Base-by-base conservation (phyloP, 2,797 vertebrate species). In the Protosalanx chinensis region DNA sequence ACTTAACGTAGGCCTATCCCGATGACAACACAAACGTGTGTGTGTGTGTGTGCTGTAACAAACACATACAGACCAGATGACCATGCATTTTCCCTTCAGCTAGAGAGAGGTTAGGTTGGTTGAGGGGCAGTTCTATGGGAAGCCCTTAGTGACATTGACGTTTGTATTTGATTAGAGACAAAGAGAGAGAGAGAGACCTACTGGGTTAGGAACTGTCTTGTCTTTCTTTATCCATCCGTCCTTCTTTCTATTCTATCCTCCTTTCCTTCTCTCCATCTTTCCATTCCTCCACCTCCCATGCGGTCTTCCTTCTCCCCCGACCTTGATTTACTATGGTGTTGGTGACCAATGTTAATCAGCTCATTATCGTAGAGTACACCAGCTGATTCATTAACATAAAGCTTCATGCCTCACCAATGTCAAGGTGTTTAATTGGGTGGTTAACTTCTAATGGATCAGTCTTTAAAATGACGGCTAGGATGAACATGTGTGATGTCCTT, bases 381-480 rank as follows among this genome's bases (percentile, higher is more conserved):
- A 18, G 59, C 57, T 60, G 71, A 80, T 81, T 76, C 18, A 72
- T 82, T 72, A 81, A 62, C 51, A 59, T 81, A 78, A 76, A 46
- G 8, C 10, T 46, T 30, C 1, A 69, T 71, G 53, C 46, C 32
- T 74, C 60, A 60, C 64, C 79, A 86, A 82, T 71, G 64, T 79
- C 68, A 8, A 56, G 29, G 35, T 68, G 51, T 64, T 75, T 79
- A 75, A 72, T 35, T 46, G 68, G 66, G 68, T 71, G 20, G 73
- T 81, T 83, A 77, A 66, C 63, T 62, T 53, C 68, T 84, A 82
- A 87, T 70, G 75, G 73, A 57, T n/a, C 72, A 61, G 68, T 72
- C 72, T 79, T 81, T 75, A 59, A 67, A 68, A 64, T 1, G 72
- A 69, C 30, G 72, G 77, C 79, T 73, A 57, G 59, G 56, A 75